Conservation (phyloP, 1,140 invertebrate species). For the Trichogramma pretiosum region DNA sequence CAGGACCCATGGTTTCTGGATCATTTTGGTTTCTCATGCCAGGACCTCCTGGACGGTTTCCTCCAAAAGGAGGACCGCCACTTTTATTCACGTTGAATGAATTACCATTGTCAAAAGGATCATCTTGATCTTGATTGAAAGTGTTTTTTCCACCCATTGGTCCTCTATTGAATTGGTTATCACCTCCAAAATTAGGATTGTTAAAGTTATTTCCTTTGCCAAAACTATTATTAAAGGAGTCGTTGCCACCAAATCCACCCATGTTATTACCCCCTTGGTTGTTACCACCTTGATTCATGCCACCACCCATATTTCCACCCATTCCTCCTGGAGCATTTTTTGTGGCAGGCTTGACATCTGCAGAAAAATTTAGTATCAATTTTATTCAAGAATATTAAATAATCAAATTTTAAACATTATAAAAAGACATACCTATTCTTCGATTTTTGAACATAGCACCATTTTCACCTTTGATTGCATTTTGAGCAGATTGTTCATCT, state of each 20-base stretch:
- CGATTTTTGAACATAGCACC: slow-evolving; percentile 62
- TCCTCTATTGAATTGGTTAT: slow-evolving; percentile 15
- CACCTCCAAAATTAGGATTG: slow-evolving; percentile 12
- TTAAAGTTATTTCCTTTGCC: slow-evolving; percentile 12
- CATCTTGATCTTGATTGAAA: slow-evolving; percentile 20
- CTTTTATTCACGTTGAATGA: slow-evolving; percentile 8
- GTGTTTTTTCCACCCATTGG: not conserved
- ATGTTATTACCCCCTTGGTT: slow-evolving; percentile 3
- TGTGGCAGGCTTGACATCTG: slow-evolving; percentile 51
- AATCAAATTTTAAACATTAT: not conserved
- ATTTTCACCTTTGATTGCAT: slow-evolving; percentile 62
- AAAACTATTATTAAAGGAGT: slow-evolving; percentile 13
- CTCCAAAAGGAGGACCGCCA: slow-evolving; percentile 6
- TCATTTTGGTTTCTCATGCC: slow-evolving; percentile 9
- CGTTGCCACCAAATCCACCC: slow-evolving; percentile 10
- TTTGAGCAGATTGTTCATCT: slow-evolving; percentile 60
- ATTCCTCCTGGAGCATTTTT: slow-evolving; percentile 35
- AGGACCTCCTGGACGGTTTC: slow-evolving; percentile 4
- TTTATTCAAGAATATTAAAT: not conserved
- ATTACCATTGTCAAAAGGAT: slow-evolving; percentile 8
- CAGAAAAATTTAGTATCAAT: slow-evolving; percentile 19
- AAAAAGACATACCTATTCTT: slow-evolving; percentile 36
- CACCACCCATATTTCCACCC: slow-evolving; percentile 14
- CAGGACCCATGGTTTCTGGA: slow-evolving; percentile 2
- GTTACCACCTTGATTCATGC: slow-evolving; percentile 12